Base-by-base conservation (phyloP, 2,797 vertebrate genomes). In the Sternarchorhynchus goeldii region DNA sequence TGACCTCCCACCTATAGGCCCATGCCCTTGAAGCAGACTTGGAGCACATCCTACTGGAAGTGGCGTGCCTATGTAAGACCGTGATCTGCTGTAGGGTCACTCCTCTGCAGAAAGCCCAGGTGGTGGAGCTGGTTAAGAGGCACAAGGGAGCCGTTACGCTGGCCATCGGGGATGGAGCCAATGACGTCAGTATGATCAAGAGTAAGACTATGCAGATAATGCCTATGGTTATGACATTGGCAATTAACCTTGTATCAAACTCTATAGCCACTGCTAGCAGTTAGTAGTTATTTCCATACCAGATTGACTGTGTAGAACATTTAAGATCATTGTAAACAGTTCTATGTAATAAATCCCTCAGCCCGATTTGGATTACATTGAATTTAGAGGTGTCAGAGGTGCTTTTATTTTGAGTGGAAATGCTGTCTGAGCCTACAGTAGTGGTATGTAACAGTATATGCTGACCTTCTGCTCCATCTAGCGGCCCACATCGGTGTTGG, bases 181-280 rank as follows among this genome's bases (percentile, higher is more conserved):
- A 95, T 82, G 95, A 95, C 32, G 93, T 96, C 91, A 93, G 93
- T 87, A 94, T 95, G 92, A 96, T 95, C 82, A 95, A 95, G 89
- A 94, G 91, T 95, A 93, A 93, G 90, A 56, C 36, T 36, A 0
- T 18, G 18, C 21, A 58, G 5, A 66, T 78, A 65, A 65, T 53
- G 55, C 20, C 50, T 25, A 57, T 25, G 55, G 31, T 64, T 67
- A 20, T 45, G 2, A 58, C n/a, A 20, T 18, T 39, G 36, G 31
- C 36, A 64, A 62, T 50, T 8, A 34, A 20, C 21, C 5, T 5
- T 29, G 0, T 55, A 25, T 53, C 8, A 25, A 41, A 68, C 45
- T 50, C 45, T 32, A 32, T 45, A 4, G 14, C 18, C 34, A 7
- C n/a, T 36, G 32, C 18, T 6, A 32, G 17, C 14, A 63, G 62